A percentile compares a stretch with the other conserved stretches of the same genome.
These are phyloP conservation scores for Muraenolepis orangiensis DNA, from an alignment of 2,797 vertebrate species.

Conservation along the genomic window DNA sequence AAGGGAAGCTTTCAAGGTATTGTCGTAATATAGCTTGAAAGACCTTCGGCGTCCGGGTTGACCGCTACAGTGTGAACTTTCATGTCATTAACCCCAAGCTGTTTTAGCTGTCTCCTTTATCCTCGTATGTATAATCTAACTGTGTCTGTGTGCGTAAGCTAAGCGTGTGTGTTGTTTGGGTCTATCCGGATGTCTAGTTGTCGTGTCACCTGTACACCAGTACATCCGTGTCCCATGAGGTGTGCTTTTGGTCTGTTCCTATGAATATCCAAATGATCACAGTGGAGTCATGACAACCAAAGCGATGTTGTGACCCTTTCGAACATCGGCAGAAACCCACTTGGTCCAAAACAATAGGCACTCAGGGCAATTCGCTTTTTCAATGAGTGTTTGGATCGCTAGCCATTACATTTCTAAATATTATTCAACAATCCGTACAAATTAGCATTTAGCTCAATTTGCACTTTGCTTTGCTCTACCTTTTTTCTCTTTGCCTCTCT, in stretches of 20 bases:
- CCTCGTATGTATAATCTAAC: conserved; percentile 15
- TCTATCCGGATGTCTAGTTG: conserved; percentile 9
- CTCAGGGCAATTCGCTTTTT: no score
- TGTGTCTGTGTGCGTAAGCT: background rate
- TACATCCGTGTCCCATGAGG: conserved; percentile 7
- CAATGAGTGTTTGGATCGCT: no score
- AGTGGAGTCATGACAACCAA: background rate
- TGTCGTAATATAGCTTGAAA: conserved; percentile 65
- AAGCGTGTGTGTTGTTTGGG: conserved; percentile 14
- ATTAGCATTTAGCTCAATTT: no score
- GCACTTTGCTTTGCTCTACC: background rate
- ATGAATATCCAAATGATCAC: background rate
- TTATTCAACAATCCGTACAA: no score
- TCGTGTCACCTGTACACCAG: no score
- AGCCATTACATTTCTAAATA: no score
- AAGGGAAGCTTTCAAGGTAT: conserved; percentile 86
- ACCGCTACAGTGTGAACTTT: conserved; percentile 25
- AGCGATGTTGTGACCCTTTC: background rate
- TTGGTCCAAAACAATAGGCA: no score
- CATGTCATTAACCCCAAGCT: background rate
- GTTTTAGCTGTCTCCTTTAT: conserved; percentile 17
- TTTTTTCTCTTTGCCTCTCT: background rate
- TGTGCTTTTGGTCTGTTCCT: background rate
- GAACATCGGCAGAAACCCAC: background rate
- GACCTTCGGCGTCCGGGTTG: conserved; percentile 45